Evolutionary conservation across 2,797 vertebrate genomes (phyloP).

Genomic region (Danio tinwini): DNA sequence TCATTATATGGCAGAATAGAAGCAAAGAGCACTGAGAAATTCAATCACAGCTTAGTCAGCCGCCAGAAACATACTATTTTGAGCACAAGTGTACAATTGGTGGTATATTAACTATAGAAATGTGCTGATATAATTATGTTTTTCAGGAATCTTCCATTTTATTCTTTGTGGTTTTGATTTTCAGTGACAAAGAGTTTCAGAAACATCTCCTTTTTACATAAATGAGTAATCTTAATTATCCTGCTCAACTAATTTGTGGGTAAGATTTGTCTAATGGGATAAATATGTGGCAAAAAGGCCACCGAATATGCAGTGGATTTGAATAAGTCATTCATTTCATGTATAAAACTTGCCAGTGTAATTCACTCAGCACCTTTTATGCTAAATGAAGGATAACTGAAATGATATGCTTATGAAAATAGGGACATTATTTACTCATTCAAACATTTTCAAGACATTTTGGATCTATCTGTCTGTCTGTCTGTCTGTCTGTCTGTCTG

Average conservation of each 20-base stretch:
- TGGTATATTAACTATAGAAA: constrained; percentile 1
- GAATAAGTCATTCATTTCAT: not conserved
- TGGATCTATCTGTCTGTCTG: no score
- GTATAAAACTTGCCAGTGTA: not conserved
- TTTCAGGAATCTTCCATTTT: not conserved
- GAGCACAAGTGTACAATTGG: not conserved
- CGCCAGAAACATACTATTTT: constrained; percentile 36
- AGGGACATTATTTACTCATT: not conserved
- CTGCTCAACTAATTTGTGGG: not conserved
- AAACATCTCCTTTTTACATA: not conserved
- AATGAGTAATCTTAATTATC: not conserved
- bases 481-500: no score
- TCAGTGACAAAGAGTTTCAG: not conserved
- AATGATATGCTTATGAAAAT: not conserved
- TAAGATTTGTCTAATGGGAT: not conserved
- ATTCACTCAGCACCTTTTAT: not conserved
- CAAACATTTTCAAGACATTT: not conserved
- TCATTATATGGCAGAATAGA: constrained; percentile 34
- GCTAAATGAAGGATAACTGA: not conserved
- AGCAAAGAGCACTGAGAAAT: constrained; percentile 24
- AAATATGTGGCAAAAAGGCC: not conserved
- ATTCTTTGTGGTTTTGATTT: not conserved
- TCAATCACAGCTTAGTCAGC: constrained; percentile 31
- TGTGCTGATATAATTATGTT: not conserved
- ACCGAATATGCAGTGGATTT: not conserved